These are phyloP conservation scores for Ligdia adustata DNA, from an alignment of 2,888 invertebrate genomes.

Conservation along the genomic window DNA sequence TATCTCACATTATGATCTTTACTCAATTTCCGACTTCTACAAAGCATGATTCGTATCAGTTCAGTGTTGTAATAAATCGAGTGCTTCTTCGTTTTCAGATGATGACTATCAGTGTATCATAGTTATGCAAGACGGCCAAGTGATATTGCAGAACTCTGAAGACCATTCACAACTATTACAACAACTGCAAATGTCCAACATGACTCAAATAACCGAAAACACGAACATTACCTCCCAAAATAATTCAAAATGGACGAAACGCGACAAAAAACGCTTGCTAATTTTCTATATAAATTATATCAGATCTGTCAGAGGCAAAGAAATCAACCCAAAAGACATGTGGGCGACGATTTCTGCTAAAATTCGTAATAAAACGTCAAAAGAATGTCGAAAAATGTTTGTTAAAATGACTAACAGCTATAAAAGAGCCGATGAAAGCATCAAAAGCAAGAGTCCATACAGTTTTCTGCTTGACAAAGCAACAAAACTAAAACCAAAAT, in stretches of 20 bases:
- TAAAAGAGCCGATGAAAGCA: constrained; percentile 39
- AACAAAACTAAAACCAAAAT: constrained; percentile 56
- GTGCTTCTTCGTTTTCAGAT: too few species aligned
- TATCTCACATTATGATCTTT: too few species aligned
- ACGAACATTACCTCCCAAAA: background rate
- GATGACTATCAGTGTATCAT: constrained; percentile 76
- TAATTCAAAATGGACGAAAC: constrained; percentile 59
- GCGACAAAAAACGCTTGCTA: constrained; percentile 58
- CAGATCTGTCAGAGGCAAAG: constrained; percentile 52
- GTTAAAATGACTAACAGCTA: constrained; percentile 57
- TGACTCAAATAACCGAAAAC: constrained; percentile 24
- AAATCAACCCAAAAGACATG: constrained; percentile 59
- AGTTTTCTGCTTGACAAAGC: constrained; percentile 58
- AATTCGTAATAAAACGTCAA: constrained; percentile 52
- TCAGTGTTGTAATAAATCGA: too few species aligned
- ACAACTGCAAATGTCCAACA: constrained; percentile 48
- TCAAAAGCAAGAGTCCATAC: constrained; percentile 44
- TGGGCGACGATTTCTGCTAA: constrained; percentile 64
- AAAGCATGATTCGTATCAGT: too few species aligned
- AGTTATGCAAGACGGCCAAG: constrained; percentile 70
- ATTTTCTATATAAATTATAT: constrained; percentile 64
- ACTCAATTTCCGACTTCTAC: too few species aligned
- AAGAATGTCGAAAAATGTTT: constrained; percentile 63
- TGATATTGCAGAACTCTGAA: constrained; percentile 36
- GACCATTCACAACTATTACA: constrained; percentile 42